A percentile compares a stretch with the other conserved stretches of the same genome.
Evolutionary conservation across 2,797 vertebrate species (phyloP).

Genomic region (Sebastes taczanowskii): DNA sequence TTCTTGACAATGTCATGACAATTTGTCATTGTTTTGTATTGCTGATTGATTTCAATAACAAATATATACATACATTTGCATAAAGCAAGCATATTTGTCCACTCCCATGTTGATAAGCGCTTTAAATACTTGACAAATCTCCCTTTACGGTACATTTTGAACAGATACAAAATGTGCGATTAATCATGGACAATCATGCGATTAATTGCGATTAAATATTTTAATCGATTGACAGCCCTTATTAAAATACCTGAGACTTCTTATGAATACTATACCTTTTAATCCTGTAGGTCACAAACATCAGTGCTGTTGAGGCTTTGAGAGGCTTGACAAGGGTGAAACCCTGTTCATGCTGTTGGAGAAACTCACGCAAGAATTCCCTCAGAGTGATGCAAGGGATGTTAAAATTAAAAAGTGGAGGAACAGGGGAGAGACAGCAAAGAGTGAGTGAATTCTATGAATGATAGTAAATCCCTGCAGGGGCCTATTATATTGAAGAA

Average conservation of each 20-base stretch:
- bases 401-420: background rate
- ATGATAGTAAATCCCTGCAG: conserved; percentile 17
- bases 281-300: background rate
- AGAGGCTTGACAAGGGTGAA: background rate
- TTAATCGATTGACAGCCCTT: too few species aligned
- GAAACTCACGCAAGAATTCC: background rate
- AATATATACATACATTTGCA: too few species aligned
- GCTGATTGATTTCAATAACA: too few species aligned
- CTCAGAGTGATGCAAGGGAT: background rate
- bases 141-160: too few species aligned
- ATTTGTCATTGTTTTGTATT: too few species aligned
- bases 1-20: too few species aligned
- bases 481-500: conserved; percentile 17
- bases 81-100: too few species aligned
- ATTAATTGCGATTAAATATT: too few species aligned
- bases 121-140: too few species aligned
- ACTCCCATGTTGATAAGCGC: too few species aligned
- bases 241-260: background rate
- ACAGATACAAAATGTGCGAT: too few species aligned
- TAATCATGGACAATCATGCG: too few species aligned
- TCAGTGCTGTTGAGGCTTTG: background rate
- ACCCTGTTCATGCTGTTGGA: background rate
- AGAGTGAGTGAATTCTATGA: conserved; percentile 6
- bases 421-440: background rate
- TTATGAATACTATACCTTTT: background rate